Conservation (phyloP, 2,797 vertebrate species). For the Manis crassicaudata region DNA sequence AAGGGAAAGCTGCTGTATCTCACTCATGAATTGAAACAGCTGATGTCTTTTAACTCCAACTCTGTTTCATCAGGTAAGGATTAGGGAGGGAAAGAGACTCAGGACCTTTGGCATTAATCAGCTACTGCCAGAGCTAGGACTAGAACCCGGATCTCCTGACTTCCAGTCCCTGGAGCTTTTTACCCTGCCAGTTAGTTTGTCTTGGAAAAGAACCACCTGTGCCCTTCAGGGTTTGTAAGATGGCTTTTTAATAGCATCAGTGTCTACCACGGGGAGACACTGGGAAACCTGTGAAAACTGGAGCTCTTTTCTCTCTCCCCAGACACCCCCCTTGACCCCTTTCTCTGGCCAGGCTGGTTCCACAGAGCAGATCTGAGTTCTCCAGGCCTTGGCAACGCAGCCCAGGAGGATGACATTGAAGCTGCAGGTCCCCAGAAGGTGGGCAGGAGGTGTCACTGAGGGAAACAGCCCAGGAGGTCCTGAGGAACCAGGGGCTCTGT, state of each 20-base stretch:
- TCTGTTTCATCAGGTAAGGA: not conserved
- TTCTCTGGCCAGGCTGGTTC: not conserved
- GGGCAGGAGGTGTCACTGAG: not conserved
- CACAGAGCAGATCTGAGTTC: not conserved
- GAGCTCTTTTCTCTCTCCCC: not conserved
- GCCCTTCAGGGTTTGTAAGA: not conserved
- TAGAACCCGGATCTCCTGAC: not conserved
- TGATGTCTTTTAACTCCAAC: not conserved
- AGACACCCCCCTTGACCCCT: rapidly evolving
- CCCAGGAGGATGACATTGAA: not conserved
- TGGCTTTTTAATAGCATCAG: not conserved
- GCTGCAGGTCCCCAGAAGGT: not conserved
- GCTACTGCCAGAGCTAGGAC: not conserved
- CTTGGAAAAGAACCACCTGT: not conserved
- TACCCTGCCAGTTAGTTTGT: not conserved
- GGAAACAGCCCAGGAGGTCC: not conserved
- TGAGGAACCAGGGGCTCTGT: not conserved
- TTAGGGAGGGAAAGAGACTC: not conserved
- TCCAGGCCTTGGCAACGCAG: not conserved
- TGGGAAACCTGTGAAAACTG: not conserved
- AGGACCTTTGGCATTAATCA: not conserved
- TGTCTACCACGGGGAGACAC: not conserved
- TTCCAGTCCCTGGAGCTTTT: not conserved
- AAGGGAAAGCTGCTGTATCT: not conserved
- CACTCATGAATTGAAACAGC: not conserved